Evolutionary conservation across 2,888 invertebrate species (phyloP).

Genomic region (Muschampia plurimacula): DNA sequence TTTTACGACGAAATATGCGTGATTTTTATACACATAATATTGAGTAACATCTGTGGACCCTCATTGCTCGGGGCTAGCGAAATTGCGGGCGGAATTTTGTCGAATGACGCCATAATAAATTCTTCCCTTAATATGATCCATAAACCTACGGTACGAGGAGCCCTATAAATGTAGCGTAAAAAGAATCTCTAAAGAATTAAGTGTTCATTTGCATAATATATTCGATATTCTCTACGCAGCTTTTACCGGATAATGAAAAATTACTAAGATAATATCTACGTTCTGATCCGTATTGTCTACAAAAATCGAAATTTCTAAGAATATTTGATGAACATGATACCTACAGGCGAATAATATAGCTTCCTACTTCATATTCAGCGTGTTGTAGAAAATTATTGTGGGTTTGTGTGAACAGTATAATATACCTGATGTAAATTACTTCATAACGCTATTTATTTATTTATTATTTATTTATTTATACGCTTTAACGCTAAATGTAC

Average conservation of each 20-base stretch:
- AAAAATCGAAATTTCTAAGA: slow-evolving; percentile 5
- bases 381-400: too few relatives aligned
- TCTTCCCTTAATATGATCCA: slow-evolving; percentile 68
- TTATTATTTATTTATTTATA: too few relatives aligned
- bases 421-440: too few relatives aligned
- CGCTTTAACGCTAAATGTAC: too few relatives aligned
- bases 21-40: slow-evolving; percentile 55
- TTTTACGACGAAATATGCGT: slow-evolving; percentile 64
- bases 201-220: slow-evolving; percentile 43
- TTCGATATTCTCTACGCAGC: slow-evolving; percentile 38
- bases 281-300: slow-evolving; percentile 6
- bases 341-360: too few relatives aligned
- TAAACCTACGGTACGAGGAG: slow-evolving; percentile 58
- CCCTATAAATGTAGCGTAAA: slow-evolving; percentile 43
- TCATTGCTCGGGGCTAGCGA: slow-evolving; percentile 65
- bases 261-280: neutral
- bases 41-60: slow-evolving; percentile 67
- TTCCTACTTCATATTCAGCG: too few relatives aligned
- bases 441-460: too few relatives aligned
- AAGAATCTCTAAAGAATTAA: slow-evolving; percentile 41
- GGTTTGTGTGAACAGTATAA: too few relatives aligned
- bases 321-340: neutral
- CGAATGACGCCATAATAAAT: slow-evolving; percentile 74
- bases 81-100: slow-evolving; percentile 66
- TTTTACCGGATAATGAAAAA: slow-evolving; percentile 19